Conservation (phyloP, 1,140 invertebrate species). For the Drosophila aff. region DNA sequence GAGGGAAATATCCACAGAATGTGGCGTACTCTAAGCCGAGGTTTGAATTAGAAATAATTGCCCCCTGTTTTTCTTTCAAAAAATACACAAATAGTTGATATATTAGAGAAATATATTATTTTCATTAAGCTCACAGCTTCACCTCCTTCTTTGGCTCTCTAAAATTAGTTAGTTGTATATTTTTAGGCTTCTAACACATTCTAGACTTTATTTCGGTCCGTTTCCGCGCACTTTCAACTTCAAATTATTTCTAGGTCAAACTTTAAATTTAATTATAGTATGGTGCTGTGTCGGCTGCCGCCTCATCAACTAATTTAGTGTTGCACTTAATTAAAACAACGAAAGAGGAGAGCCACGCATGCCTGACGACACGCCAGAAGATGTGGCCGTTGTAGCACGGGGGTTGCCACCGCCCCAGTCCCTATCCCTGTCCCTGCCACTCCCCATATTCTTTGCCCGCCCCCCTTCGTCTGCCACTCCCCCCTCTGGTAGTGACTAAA, state of each 20-base stretch:
- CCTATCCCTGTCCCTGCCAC: slow-evolving; percentile 2
- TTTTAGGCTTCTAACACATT: slow-evolving; percentile 15
- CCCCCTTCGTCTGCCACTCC: slow-evolving; percentile 13
- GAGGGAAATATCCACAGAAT: slow-evolving; percentile 1
- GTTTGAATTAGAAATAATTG: background rate
- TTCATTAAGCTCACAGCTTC: background rate
- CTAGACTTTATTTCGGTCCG: slow-evolving; percentile 18
- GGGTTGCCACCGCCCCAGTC: slow-evolving; percentile 24
- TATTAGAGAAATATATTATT: background rate
- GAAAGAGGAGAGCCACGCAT: slow-evolving; percentile 60
- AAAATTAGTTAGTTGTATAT: slow-evolving; percentile 23
- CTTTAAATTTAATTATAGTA: slow-evolving; percentile 76
- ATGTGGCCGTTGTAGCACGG: slow-evolving; percentile 39
- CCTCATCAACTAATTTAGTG: slow-evolving; percentile 77
- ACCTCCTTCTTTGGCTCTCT: slow-evolving; percentile 3
- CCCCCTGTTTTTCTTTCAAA: background rate
- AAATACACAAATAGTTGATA: background rate
- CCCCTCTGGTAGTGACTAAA: slow-evolving; percentile 49
- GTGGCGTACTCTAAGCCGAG: background rate
- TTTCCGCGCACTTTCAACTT: slow-evolving; percentile 59
- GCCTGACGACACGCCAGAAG: slow-evolving; percentile 56
- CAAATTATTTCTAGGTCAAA: slow-evolving; percentile 80
- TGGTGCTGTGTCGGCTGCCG: slow-evolving; percentile 34
- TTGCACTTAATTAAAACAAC: slow-evolving; percentile 80
- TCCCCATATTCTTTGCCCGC: background rate